Evolutionary conservation across 2,797 vertebrate genomes (phyloP), one percentile per base, ranked within the genome.

Genomic region (Setipinna tenuifilis): DNA sequence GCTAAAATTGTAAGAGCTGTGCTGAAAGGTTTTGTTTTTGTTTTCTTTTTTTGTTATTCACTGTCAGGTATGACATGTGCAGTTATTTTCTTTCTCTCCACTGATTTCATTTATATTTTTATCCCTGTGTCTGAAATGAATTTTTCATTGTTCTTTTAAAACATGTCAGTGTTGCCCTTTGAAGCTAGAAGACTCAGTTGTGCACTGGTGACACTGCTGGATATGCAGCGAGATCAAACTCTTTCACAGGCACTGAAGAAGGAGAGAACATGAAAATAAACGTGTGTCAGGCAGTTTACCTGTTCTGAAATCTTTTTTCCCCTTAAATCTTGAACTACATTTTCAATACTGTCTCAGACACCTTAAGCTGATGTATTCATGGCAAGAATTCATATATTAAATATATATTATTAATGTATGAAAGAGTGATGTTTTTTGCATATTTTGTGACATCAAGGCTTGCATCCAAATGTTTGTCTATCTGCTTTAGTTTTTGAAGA

Each of bases 151-250:
- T 92, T 89, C 90, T 91, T 78, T 91, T 91, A 85, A 90, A 95
- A 94, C 91, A 92, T 94, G 93, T 93, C 95, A 95, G 84, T 86
- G 85, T 89, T 91, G 90, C 91, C 90, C 93, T 96, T 96, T 95
- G 95, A 96, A 95, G 95, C 93, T 87, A 14, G n/a, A 90, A 93
- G 92, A 93, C 94, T 87, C 88, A 59, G 89, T 91, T 91, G 93
- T 92, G 91, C 91, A 91, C 94, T 94, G 94, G 92, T 95, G 93
- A 94, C 94, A 94, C 92, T 90, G 92, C 86, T 86, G 92, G 93
- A 94, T 94, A 93, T 92, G 93, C 89, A 87, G 90, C 92, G 92
- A 94, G 94, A 95, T 95, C 92, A 95, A 94, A 93, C 95, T 94
- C 84, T 88, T 86, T 86, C 81, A 68, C 88, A 83, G 50, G 21